Percentiles rank a stretch among this genome's conserved stretches.
Conservation (phyloP, 2,888 invertebrate genomes). For the Xanthia icteritia region DNA sequence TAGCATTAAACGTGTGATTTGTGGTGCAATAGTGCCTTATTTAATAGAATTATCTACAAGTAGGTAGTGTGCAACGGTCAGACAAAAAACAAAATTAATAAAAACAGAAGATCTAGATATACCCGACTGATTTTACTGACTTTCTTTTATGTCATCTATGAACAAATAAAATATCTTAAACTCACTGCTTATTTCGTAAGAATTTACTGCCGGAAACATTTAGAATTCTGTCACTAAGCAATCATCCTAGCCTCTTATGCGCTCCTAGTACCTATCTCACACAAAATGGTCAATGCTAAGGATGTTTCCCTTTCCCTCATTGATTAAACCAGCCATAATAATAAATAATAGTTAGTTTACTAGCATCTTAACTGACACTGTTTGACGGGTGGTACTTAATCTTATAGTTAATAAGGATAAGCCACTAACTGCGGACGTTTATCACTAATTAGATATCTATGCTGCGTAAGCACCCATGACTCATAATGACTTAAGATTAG, state of each 20-base stretch:
- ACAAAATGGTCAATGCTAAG: not conserved
- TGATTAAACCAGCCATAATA: slow-evolving; percentile 33
- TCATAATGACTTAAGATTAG: not conserved
- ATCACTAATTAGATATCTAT: slow-evolving; percentile 42
- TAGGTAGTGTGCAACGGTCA: not conserved
- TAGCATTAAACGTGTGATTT: not conserved
- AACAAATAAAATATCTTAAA: not conserved
- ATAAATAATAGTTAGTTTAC: slow-evolving; percentile 42
- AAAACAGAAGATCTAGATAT: slow-evolving; percentile 17
- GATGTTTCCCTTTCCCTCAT: slow-evolving; percentile 13
- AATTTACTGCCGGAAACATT: not conserved
- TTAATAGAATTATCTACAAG: not conserved
- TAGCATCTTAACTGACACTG: slow-evolving; percentile 18
- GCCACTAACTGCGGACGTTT: slow-evolving; percentile 31
- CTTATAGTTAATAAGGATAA: slow-evolving; percentile 41
- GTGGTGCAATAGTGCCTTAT: not conserved
- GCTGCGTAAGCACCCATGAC: slow-evolving; percentile 16
- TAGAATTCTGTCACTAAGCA: too few species aligned
- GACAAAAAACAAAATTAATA: slow-evolving; percentile 3
- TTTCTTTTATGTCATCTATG: slow-evolving; percentile 11
- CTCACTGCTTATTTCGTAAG: not conserved
- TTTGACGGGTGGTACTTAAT: slow-evolving; percentile 44
- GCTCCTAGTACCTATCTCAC: slow-evolving; percentile 23
- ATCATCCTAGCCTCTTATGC: slow-evolving; percentile 5
- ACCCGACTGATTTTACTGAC: too few species aligned